Conservation (phyloP, 2,888 invertebrate genomes). For the Mantis religiosa region DNA sequence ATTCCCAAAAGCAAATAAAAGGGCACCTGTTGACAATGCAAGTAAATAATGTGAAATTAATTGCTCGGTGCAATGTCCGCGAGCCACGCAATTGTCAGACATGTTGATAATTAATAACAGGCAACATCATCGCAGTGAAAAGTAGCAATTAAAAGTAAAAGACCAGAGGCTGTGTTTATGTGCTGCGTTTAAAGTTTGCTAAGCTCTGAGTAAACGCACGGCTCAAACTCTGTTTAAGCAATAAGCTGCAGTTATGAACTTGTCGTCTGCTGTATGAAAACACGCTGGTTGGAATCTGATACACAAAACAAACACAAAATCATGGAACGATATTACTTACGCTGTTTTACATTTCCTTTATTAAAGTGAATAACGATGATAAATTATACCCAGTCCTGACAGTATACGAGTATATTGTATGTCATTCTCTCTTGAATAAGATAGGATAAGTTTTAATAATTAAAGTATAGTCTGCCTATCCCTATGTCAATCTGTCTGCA, state of each 20-base stretch:
- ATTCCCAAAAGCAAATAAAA: background rate
- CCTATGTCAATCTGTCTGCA: no score
- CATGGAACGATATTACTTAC: no score
- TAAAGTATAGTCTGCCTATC: no score
- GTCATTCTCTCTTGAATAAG: no score
- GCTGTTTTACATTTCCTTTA: no score
- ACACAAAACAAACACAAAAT: no score
- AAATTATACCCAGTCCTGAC: no score
- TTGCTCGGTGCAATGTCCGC: background rate
- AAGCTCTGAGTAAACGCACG: background rate
- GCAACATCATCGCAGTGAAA: background rate
- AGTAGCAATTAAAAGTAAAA: background rate
- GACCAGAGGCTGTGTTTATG: background rate
- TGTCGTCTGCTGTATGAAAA: background rate
- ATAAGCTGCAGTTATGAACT: background rate
- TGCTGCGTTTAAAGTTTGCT: background rate
- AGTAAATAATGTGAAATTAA: background rate
- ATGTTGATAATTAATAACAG: background rate
- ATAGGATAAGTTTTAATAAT: no score
- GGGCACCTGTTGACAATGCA: background rate
- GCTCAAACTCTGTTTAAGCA: background rate
- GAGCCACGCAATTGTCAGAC: background rate
- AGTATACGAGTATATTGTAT: no score
- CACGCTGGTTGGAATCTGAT: no score
- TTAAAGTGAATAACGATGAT: no score